Percentiles rank a stretch among this genome's conserved stretches.
Evolutionary conservation across 2,888 invertebrate genomes (phyloP).

Genomic region (Ariolimax columbianus): DNA sequence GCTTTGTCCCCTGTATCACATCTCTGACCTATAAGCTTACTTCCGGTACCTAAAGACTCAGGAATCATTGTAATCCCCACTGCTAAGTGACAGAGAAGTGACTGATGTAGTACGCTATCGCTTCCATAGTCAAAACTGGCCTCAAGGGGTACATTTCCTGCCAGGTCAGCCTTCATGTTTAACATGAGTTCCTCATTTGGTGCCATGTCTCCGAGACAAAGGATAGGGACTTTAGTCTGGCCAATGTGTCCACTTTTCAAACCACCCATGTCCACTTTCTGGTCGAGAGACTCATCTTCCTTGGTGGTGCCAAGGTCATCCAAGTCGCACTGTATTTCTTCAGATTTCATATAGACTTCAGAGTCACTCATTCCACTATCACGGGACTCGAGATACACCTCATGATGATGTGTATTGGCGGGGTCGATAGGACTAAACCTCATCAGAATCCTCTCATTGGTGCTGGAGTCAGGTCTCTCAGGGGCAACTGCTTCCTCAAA

Average conservation of each 20-base stretch:
- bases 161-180: neutral
- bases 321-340: neutral
- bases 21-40: neutral
- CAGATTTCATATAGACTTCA: slow-evolving; percentile 1
- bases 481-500: no score
- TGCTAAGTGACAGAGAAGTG: neutral
- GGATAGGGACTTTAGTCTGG: neutral
- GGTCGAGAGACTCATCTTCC: neutral
- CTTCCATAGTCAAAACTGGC: neutral
- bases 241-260: neutral
- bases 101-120: neutral
- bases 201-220: neutral
- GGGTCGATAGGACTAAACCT: no score
- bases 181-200: neutral
- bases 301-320: neutral
- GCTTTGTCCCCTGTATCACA: neutral
- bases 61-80: neutral
- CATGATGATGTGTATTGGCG: no score
- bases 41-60: neutral
- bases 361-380: neutral
- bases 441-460: no score
- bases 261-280: neutral
- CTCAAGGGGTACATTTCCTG: neutral
- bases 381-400: no score
- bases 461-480: no score